Percentiles rank a stretch among this genome's conserved stretches.
Conservation (phyloP, 1,140 invertebrate species). For the Leptestheria dahalacensis region DNA sequence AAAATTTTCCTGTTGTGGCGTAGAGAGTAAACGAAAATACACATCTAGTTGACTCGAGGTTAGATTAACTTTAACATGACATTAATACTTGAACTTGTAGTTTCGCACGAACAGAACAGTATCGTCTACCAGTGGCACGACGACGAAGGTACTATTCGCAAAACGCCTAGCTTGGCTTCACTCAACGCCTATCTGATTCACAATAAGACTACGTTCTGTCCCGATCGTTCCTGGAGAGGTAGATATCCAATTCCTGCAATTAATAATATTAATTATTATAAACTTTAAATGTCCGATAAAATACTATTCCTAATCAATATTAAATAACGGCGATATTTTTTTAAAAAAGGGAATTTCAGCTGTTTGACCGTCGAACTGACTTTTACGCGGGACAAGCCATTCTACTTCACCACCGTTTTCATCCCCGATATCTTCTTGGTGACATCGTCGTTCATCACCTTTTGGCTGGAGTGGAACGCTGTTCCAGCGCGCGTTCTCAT, state of each 20-base stretch:
- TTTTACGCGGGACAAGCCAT: slow-evolving; percentile 82
- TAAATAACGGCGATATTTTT: not conserved
- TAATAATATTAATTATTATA: no score
- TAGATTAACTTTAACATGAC: no score
- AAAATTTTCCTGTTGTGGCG: no score
- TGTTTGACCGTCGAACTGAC: slow-evolving; percentile 79
- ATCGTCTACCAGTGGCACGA: slow-evolving; percentile 84
- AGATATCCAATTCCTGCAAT: not conserved
- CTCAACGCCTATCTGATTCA: slow-evolving; percentile 83
- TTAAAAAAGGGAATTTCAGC: slow-evolving; percentile 74
- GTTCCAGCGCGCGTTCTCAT: slow-evolving; percentile 68
- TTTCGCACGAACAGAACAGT: slow-evolving; percentile 75
- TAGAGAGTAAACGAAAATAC: no score
- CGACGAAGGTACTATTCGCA: slow-evolving; percentile 66
- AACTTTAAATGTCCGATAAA: no score
- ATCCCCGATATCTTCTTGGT: slow-evolving; percentile 89
- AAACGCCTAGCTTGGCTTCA: slow-evolving; percentile 68
- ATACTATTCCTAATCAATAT: not conserved
- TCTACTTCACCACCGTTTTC: slow-evolving; percentile 91
- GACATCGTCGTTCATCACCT: slow-evolving; percentile 84
- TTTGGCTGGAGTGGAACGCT: slow-evolving; percentile 92
- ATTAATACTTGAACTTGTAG: slow-evolving; percentile 39
- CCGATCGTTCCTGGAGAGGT: slow-evolving; percentile 60
- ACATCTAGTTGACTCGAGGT: no score
- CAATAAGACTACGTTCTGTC: slow-evolving; percentile 73